Base-by-base conservation (phyloP, 1,140 invertebrate species). In the Dinothrombium tinctorium region DNA sequence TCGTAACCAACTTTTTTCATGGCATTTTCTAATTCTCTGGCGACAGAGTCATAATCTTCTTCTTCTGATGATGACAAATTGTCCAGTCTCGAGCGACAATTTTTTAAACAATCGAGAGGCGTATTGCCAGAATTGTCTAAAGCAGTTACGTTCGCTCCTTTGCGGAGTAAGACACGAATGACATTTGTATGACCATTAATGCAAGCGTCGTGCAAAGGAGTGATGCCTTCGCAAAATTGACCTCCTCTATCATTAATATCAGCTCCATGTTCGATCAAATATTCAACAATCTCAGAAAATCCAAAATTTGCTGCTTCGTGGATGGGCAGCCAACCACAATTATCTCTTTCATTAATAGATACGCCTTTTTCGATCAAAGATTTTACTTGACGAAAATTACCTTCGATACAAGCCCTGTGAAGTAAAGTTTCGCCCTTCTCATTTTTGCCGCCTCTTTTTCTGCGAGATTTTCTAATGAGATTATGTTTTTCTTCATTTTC, bases 1-100 rank as follows among this genome's bases (percentile, higher is more conserved):
- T 96, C 37, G 94, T 96, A 47, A 94, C 87, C 15, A 95, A 95
- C 57, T 47, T 95, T 95, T 60, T 95, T 95, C 62, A 64, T 98
- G 51, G 86, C 86, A 47, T 82, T 87, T 4, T 98, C 36, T 37
- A 43, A 36, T 44, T 37, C 28, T 42, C 22, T 24, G 43, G 33
- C 3, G n/a, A 26, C 4, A 50, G 17, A 15, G 36, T 45, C 33
- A 46, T 57, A 36, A 49, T 50, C 37, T 58, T 51, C n/a, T n/a
- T n/a, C n/a, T n/a, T n/a, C n/a, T n/a, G n/a, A n/a, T n/a, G n/a
- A n/a, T n/a, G n/a, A n/a, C n/a, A n/a, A n/a, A n/a, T n/a, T n/a
- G n/a, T n/a, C n/a, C n/a, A n/a, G n/a, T n/a, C n/a, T n/a, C 28
- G 52, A 32, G 21, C 52, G 50, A 58, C 63, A 69, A 4, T 51